Conservation (phyloP, 2,888 invertebrate genomes). For the Melieria picta region DNA sequence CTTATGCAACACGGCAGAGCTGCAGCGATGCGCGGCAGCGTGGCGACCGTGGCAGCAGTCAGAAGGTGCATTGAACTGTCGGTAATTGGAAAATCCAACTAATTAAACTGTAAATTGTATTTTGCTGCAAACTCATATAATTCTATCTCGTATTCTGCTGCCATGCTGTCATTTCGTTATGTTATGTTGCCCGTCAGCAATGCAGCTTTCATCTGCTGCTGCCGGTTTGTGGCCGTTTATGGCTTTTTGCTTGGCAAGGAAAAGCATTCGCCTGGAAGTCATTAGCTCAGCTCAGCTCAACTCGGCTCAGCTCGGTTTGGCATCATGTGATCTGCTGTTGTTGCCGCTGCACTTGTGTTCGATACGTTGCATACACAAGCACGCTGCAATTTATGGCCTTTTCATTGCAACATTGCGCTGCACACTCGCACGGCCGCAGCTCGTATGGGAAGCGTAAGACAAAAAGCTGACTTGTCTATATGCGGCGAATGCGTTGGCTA, state of each 20-base stretch:
- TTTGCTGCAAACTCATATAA: slow-evolving; percentile 26
- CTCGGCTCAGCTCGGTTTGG: not conserved
- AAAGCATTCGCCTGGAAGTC: slow-evolving; percentile 27
- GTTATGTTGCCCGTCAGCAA: not conserved
- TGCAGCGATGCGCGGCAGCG: not conserved
- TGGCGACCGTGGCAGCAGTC: slow-evolving; percentile 1
- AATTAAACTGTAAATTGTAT: slow-evolving; percentile 35
- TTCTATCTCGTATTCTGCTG: slow-evolving; percentile 10
- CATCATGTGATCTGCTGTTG: too few species aligned
- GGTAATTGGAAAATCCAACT: slow-evolving; percentile 32
- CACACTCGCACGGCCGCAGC: not conserved
- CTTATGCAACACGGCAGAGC: not conserved
- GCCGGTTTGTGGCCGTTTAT: not conserved
- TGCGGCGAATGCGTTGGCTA: not conserved
- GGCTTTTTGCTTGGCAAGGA: slow-evolving; percentile 10
- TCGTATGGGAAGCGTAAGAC: not conserved
- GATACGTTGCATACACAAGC: slow-evolving; percentile 4
- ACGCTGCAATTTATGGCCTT: slow-evolving; percentile 26
- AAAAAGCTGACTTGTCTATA: not conserved
- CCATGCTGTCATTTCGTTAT: not conserved
- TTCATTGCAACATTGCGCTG: slow-evolving; percentile 16
- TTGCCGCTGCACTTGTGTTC: slow-evolving; percentile 2
- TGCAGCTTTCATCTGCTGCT: slow-evolving; percentile 6
- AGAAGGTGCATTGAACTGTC: slow-evolving; percentile 45
- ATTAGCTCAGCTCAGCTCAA: slow-evolving; percentile 21